phyloP scores from a whole-genome alignment of 35 echinoderm and acorn worm genomes.

The Heliocidaris erythrogramma region DNA sequence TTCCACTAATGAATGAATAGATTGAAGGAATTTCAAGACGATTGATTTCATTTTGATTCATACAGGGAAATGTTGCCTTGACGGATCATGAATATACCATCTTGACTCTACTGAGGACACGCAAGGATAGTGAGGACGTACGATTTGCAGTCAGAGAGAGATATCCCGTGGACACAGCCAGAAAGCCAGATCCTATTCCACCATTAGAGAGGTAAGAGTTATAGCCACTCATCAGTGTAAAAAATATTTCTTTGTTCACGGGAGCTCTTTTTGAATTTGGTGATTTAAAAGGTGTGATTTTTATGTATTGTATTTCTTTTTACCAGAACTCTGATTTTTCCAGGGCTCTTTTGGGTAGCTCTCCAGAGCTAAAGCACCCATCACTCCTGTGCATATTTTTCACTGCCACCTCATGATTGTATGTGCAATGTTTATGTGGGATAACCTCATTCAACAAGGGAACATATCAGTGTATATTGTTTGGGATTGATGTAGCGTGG shows the following conservation, averaged over 20 bases:
- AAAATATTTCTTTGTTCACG: not conserved
- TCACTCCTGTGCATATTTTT: no score
- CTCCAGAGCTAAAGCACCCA: no score
- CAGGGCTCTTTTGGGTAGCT: no score
- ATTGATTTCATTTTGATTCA: not conserved
- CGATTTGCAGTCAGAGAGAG: conserved; percentile 93
- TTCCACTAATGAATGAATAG: not conserved
- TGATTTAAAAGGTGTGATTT: no score
- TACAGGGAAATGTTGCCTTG: conserved; percentile 85
- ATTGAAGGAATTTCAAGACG: not conserved
- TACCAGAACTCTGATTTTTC: no score
- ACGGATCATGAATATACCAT: conserved; percentile 96
- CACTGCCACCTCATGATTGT: no score
- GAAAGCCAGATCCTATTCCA: conserved; percentile 66
- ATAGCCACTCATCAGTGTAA: not conserved
- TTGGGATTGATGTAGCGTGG: no score
- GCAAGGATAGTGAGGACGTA: conserved; percentile 90
- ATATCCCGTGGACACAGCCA: conserved; percentile 78
- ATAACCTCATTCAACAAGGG: not conserved
- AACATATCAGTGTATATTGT: no score
- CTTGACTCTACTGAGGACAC: conserved; percentile 74
- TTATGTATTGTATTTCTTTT: no score
- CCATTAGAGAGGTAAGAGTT: conserved; percentile 64
- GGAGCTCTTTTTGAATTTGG: no score
- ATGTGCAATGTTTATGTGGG: no score